Evolutionary conservation across 2,113 vertebrate genomes (phyloP), one percentile per base, ranked within the genome.

Genomic region (Ictidomys tridecemlineatus): DNA sequence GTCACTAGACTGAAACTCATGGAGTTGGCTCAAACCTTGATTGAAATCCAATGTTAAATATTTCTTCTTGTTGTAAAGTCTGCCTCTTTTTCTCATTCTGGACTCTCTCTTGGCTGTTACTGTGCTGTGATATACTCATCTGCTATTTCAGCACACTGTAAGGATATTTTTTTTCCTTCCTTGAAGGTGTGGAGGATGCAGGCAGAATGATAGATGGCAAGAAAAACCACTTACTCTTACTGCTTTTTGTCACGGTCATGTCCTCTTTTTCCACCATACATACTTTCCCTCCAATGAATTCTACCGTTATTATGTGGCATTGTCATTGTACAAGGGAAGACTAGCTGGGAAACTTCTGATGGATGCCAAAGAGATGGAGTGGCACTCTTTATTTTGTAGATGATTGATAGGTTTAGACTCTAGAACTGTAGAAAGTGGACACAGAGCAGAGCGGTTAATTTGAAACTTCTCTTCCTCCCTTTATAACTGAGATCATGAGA

Each of bases 181-280:
- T 28, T 74, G 84, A n/a, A 28, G 8, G 22, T 48, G 2, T n/a
- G 30, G 74, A 86, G 20, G 73, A 69, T 88, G 12, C 20, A 42
- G 67, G 48, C 77, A 8, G 18, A 79, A 74, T 89, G 70, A 87
- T 63, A 56, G 20, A 70, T 56, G 45, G 32, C 18, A 45, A 74
- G 53, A 69, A 67, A 84, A 95, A 42, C 34, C 58, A 92, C 53
- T 70, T 45, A 37, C 16, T 95, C 32, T 18, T 37, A 42, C 51
- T 65, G 70, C 37, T 67, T 94, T 97, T 79, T 89, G 53, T 88
- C 72, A 42, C 5, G n/a, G 83, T 30, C 53, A 69, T 24, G 37
- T 83, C 61, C 18, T 89, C 72, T 63, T 78, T 63, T 79, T 67
- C 51, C 2, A 22, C 85, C 65, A 14, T 18, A 73, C 2, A 1